phyloP scores from a whole-genome alignment of 1,140 invertebrate genomes.

The Drosophila tropicalis region DNA sequence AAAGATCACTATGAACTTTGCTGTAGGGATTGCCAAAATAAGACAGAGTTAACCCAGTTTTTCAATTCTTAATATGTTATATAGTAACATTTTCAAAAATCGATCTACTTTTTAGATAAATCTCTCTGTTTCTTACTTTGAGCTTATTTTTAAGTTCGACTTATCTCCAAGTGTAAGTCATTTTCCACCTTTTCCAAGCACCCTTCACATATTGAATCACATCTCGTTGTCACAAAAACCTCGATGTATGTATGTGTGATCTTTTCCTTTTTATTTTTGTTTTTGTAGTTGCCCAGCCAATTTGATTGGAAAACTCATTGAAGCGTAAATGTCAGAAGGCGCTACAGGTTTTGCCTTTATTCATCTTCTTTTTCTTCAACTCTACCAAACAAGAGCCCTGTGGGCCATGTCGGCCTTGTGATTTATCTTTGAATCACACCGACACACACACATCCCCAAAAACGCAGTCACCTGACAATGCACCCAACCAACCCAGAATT shows the following conservation, averaged over 20 bases:
- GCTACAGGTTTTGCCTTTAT: constrained; percentile 43
- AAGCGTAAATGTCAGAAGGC: constrained; percentile 65
- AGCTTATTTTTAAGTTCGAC: not conserved
- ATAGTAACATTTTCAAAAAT: not conserved
- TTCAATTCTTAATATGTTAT: not conserved
- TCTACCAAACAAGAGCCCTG: not conserved
- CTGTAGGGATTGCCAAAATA: too few relatives aligned
- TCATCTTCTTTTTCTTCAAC: constrained; percentile 11
- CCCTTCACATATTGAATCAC: not conserved
- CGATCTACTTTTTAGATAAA: not conserved
- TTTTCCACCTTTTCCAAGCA: not conserved
- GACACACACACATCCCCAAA: not conserved
- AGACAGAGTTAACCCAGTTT: not conserved
- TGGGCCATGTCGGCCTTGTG: constrained; percentile 18
- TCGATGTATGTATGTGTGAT: not conserved
- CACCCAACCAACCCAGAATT: constrained; percentile 8
- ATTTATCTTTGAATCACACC: constrained; percentile 32
- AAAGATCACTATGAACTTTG: too few relatives aligned
- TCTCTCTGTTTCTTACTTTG: not conserved
- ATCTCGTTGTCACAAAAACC: constrained; percentile 6
- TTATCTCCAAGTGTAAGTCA: not conserved
- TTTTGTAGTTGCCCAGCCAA: constrained; percentile 67
- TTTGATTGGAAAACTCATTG: constrained; percentile 75
- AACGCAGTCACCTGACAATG: constrained; percentile 6
- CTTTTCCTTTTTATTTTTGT: constrained; percentile 39